Evolutionary conservation across 2,113 vertebrate species (phyloP).

Genomic region (Leiothrix lutea): DNA sequence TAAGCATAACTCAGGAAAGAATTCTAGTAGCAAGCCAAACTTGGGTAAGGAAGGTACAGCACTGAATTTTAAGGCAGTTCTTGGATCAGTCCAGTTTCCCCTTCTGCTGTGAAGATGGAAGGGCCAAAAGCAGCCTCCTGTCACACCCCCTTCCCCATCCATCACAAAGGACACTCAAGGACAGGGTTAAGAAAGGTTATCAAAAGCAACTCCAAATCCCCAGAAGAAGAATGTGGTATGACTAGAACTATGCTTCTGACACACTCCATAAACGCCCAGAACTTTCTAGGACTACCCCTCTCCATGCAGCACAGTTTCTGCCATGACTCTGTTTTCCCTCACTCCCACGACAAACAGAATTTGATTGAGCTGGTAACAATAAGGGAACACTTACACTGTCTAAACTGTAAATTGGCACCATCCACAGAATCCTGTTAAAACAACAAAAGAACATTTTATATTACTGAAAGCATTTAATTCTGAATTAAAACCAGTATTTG

Average conservation of each 20-base stretch:
- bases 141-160: background rate
- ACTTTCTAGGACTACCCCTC: background rate
- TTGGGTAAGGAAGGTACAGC: background rate
- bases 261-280: background rate
- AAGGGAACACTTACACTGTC: conserved; percentile 90
- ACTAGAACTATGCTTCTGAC: background rate
- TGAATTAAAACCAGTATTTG: background rate
- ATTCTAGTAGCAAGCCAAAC: background rate
- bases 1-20: background rate
- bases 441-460: conserved; percentile 46
- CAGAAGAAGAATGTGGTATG: background rate
- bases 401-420: conserved; percentile 99
- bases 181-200: background rate
- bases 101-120: background rate
- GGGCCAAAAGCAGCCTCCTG: background rate
- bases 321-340: background rate
- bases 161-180: background rate
- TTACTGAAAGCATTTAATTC: background rate
- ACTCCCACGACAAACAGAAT: background rate
- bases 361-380: background rate
- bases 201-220: background rate
- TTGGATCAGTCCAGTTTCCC: background rate
- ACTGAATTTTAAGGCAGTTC: background rate
- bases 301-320: background rate
- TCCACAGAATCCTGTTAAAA: conserved; percentile 92